Base-by-base conservation (phyloP, 2,888 invertebrate genomes). In the Monochamus alternatus region DNA sequence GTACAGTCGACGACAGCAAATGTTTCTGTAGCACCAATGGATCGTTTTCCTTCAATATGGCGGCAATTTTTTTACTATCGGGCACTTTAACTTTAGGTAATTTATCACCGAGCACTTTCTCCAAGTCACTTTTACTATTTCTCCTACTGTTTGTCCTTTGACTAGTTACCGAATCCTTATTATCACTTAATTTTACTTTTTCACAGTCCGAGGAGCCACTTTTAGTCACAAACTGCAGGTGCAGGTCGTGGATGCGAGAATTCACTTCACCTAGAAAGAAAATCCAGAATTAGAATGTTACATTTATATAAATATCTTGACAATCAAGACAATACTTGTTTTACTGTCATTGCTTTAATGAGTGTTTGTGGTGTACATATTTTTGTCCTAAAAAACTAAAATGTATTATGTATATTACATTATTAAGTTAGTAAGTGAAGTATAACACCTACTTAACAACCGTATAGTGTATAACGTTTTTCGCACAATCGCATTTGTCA, bases 11-110 rank as follows among this genome's bases (percentile, higher is more conserved):
- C 47, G 93, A 94, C 81, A 96, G 92, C 81, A 96, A 91, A 90
- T 96, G 96, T 84, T 95, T 93, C 89, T 95, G 95, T 86, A 96
- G 91, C 90, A 96, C 95, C 82, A 96, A 90, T 75, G 95, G 94
- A 90, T 95, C 95, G 84, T 93, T 93, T 91, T 96, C 96, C 85
- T 92, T 91, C 85, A 96, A 92, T 90, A 96, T 96, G 89, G 96
- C 96, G 85, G 94, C 92, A 88, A 96, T 93, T 90, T 95, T 95
- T 85, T 91, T 92, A 75, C 93, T 91, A 90, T 95, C 94, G 12
- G 94, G 93, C 75, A 92, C 90, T 81, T 92, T 90, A 78, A 94
- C 92, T 86, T 92, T 92, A 78, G 92, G 91, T 79, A 93, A 90
- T 38, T 92, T 91, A 77, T 90, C 92, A 80, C 92, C 92, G 63